phyloP scores from a whole-genome alignment of 1,140 invertebrate genomes.

The Drosophila punjabiensis region DNA sequence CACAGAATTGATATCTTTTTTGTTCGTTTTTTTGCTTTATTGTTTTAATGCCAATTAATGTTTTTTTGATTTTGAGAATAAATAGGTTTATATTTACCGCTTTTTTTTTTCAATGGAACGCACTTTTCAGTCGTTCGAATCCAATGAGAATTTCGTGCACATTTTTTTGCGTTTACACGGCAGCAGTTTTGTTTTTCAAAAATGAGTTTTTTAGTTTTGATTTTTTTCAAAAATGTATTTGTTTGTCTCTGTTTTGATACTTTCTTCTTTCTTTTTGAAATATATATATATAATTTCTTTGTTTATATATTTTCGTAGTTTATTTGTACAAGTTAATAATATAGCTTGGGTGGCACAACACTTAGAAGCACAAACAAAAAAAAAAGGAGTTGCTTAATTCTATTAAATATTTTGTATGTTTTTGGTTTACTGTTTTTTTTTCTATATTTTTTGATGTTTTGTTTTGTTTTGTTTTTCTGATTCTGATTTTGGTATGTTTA shows the following conservation, averaged over 20 bases:
- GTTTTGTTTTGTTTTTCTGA: neutral
- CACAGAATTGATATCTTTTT: neutral
- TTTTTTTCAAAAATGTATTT: conserved; percentile 1
- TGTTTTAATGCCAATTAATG: conserved; percentile 11
- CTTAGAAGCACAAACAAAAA: conserved; percentile 47
- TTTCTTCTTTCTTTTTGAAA: neutral
- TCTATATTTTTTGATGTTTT: neutral
- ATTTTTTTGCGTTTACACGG: conserved; percentile 63
- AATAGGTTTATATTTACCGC: conserved; percentile 34
- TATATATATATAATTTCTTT: conserved; percentile 5
- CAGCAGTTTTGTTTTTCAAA: conserved; percentile 15
- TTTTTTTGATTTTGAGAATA: neutral
- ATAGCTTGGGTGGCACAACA: conserved; percentile 28
- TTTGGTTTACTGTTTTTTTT: conserved; percentile 6
- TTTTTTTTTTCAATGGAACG: conserved; percentile 48
- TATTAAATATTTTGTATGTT: conserved; percentile 1
- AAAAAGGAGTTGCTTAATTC: conserved; percentile 28
- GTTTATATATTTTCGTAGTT: conserved; percentile 13
- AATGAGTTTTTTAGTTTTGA: conserved; percentile 2
- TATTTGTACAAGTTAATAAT: conserved; percentile 32
- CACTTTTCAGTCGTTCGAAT: conserved; percentile 78
- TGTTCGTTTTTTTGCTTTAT: neutral
- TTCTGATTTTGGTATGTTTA: conserved; percentile 8
- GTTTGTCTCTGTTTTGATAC: neutral
- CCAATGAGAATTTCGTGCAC: conserved; percentile 75